These are phyloP conservation scores for Ptychadena robeensis DNA, from an alignment of 2,797 vertebrate species.

Conservation along the genomic window DNA sequence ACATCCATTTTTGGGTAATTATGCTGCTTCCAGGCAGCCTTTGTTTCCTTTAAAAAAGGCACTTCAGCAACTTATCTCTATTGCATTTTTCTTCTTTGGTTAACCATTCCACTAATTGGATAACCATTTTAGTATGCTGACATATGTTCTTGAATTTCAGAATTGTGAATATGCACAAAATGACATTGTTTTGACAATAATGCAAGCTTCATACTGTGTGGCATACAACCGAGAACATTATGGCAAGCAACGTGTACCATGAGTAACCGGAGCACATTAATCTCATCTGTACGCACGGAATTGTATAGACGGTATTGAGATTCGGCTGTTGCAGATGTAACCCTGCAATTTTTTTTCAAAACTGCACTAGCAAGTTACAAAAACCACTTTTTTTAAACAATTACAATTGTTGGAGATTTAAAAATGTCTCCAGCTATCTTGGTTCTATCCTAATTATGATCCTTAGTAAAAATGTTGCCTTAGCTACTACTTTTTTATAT, in stretches of 20 bases:
- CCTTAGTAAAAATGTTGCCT: not conserved
- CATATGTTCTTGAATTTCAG: slow-evolving; percentile 17
- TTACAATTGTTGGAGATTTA: not conserved
- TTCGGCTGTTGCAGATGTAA: not conserved
- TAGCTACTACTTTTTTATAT: not conserved
- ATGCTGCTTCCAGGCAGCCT: slow-evolving; percentile 41
- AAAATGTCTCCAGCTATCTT: not conserved
- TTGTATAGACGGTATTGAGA: not conserved
- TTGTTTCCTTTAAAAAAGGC: slow-evolving; percentile 46
- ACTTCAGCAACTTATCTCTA: slow-evolving; percentile 53
- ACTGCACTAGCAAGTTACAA: not conserved
- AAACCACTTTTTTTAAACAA: not conserved
- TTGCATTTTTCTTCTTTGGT: slow-evolving; percentile 37
- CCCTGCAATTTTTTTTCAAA: not conserved
- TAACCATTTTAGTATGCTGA: slow-evolving; percentile 1
- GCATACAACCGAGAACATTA: not conserved
- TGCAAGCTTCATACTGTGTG: slow-evolving; percentile 54
- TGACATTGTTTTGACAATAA: slow-evolving; percentile 13
- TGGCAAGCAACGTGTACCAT: not conserved
- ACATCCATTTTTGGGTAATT: slow-evolving; percentile 53
- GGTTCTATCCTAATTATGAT: not conserved
- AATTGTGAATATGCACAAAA: slow-evolving; percentile 19
- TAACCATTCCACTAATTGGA: slow-evolving; percentile 24
- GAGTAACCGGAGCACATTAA: not conserved
- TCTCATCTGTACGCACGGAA: not conserved